Base-by-base conservation (phyloP, 2,797 vertebrate species). In the Oophaga sylvatica region DNA sequence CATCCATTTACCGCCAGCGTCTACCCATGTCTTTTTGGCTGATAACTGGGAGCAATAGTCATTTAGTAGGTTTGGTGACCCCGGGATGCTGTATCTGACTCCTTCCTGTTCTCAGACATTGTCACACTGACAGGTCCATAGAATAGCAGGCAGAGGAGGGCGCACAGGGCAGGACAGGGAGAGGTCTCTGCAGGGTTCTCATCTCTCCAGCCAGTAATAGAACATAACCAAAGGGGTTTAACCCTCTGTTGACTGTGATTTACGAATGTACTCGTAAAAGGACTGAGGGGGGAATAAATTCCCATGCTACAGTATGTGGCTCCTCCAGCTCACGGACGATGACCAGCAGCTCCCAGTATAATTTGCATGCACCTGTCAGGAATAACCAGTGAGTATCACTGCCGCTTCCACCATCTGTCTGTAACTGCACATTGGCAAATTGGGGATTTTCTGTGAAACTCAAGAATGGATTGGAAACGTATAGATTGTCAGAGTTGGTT, bases 91-190 rank as follows among this genome's bases (percentile, higher is more conserved):
- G 8, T 22, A 19, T 11, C 16, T 62, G 57, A 22, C 31, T 41
- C 10, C 19, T 59, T 26, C n/a, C 76, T 57, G n/a, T 78, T 78
- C 48, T 19, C 53, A 26, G 35, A 12, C 75, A 59, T 10, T 16
- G 26, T 16, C 35, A 75, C 22, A 75, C 41, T 10, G 63, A 65
- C 5, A 22, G 81, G 71, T 68, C 63, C 5, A 59, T 35, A 71
- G 81, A 87, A 75, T 17, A 85, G 67, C 77, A 85, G 79, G 79
- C 73, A 59, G 67, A 59, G 78, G 60, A 10, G 75, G 81, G 22
- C n/a, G 8, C 48, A 12, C 70, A 45, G 59, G 78, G 75, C 35
- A 81, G 63, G 82, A 31, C 53, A 41, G 48, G 82, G 65, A 56
- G 87, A 15, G 83, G 26, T 29, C 59, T 19, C 63, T 76, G 57